Evolutionary conservation across 2,797 vertebrate genomes (phyloP), one percentile per base, ranked within the genome.

Genomic region (Morus bassanus): DNA sequence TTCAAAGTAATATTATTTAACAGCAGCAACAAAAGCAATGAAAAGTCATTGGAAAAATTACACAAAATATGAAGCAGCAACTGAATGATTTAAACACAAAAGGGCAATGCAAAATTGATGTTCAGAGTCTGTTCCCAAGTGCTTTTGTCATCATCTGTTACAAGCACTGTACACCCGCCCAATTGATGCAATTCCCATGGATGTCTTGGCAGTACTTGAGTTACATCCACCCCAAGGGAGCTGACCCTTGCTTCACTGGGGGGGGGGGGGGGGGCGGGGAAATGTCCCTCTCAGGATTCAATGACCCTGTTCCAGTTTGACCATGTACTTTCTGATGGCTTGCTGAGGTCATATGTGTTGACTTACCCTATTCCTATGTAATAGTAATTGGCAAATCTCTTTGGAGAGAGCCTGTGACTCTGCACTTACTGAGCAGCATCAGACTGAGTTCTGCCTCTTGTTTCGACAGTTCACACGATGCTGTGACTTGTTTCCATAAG

Each of bases 101-200:
- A 54, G 37, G 27, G 35, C 82, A 89, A 51, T 23, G 45, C 21
- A 87, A 70, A 67, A 65, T 16, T 91, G 69, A 28, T 73, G 46
- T 50, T 78, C 68, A 51, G 22, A 74, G 51, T 39, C 69, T 61
- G 73, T 86, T 96, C 92, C 79, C 79, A 41, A 89, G 70, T 82
- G 57, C 78, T 91, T 94, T 91, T 96, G 85, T 88, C 81, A 57
- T 92, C 45, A 46, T 80, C 46, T 45, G 65, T 76, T 65, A 61
- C 22, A 41, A 83, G 41, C 2, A 14, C 72, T 33, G 17, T 19
- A 14, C 31, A 10, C 39, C 27, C 21, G 1, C 56, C 69, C 59
- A 75, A 53, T 35, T 91, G 92, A 92, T 96, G 95, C 77, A 93
- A 91, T 96, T 96, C 94, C 92, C 95, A 88, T 84, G 89, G 39